These are phyloP conservation scores for Sebastes iracundus DNA, from an alignment of 2,797 vertebrate species.

Conservation along the genomic window DNA sequence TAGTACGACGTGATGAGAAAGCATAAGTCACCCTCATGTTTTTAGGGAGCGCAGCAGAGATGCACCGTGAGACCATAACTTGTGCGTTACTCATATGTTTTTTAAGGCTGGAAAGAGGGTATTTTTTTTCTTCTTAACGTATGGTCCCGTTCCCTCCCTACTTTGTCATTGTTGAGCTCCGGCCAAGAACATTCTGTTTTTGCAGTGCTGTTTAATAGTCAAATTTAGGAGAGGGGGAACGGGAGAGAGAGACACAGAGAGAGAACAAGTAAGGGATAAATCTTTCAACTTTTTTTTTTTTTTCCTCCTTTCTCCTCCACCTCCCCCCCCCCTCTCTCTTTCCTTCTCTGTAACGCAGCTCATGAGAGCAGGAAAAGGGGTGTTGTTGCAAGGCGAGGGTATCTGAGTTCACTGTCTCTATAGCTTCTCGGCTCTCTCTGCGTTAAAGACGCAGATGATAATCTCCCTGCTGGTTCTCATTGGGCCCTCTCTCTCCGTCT, in stretches of 20 bases:
- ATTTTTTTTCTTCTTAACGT: conserved; percentile 67
- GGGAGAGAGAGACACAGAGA: conserved; percentile 63
- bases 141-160: conserved; percentile 76
- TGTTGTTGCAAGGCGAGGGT: conserved; percentile 71
- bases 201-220: conserved; percentile 81
- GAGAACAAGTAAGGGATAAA: conserved; percentile 76
- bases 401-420: conserved; percentile 77
- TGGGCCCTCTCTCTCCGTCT: conserved; percentile 12
- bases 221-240: conserved; percentile 75
- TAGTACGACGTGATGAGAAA: background rate
- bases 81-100: conserved; percentile 1
- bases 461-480: conserved; percentile 62
- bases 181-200: conserved; percentile 87
- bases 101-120: conserved; percentile 45
- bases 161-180: conserved; percentile 83
- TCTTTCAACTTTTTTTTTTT: conserved; percentile 59
- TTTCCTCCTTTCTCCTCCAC: background rate
- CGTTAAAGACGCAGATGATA: conserved; percentile 61
- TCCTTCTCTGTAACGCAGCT: conserved; percentile 56
- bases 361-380: conserved; percentile 67
- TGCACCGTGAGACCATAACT: conserved; percentile 17
- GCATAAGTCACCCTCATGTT: background rate
- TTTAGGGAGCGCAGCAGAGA: conserved; percentile 22
- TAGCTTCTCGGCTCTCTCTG: conserved; percentile 39
- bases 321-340: background rate